These are phyloP conservation scores for Esox lucius DNA, from an alignment of 2,797 vertebrate species.

Conservation along the genomic window DNA sequence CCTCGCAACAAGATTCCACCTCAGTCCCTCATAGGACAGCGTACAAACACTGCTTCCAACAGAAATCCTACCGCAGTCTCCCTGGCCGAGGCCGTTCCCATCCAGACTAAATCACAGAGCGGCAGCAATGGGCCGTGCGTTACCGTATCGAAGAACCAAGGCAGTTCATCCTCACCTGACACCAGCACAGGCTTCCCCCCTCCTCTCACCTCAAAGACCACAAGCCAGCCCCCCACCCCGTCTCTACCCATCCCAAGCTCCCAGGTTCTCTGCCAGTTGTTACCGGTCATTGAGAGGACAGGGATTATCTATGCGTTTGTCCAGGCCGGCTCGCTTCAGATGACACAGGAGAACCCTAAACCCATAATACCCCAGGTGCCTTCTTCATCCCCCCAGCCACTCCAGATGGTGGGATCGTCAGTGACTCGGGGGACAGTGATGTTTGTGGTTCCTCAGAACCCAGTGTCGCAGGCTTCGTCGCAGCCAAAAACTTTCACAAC, in stretches of 20 bases:
- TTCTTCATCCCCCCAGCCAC: constrained; percentile 69
- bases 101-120: constrained; percentile 31
- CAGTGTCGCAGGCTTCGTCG: constrained; percentile 64
- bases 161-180: constrained; percentile 44
- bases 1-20: constrained; percentile 53
- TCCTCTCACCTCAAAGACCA: constrained; percentile 41
- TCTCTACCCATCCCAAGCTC: constrained; percentile 65
- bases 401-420: constrained; percentile 78
- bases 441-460: constrained; percentile 87
- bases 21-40: constrained; percentile 20
- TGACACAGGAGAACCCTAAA: constrained; percentile 68
- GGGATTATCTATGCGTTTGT: constrained; percentile 85
- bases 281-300: constrained; percentile 79
- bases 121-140: constrained; percentile 8
- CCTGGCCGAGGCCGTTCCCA: constrained; percentile 8
- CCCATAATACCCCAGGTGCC: constrained; percentile 79
- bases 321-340: constrained; percentile 74
- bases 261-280: constrained; percentile 88
- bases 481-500: constrained; percentile 78
- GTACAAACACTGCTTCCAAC: constrained; percentile 21
- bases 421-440: constrained; percentile 89
- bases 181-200: constrained; percentile 26
- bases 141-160: constrained; percentile 35
- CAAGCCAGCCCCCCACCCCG: constrained; percentile 30
- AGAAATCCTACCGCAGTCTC: neutral